Evolutionary conservation across 2,888 invertebrate genomes (phyloP).

Genomic region (Neuroscelio doddi): DNA sequence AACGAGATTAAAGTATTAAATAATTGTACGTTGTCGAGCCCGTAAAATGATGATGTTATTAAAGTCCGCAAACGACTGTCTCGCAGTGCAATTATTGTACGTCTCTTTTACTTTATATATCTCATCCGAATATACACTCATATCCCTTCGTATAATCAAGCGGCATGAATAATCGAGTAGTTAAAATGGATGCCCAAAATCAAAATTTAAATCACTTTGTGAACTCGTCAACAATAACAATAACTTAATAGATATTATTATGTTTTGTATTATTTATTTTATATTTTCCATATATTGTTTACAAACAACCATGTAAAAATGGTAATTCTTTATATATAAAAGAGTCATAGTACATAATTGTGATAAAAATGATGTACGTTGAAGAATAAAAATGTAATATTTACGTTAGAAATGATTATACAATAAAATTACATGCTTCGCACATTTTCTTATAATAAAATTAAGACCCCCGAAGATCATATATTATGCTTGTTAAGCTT

Average conservation of each 20-base stretch:
- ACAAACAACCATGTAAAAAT: too few relatives aligned
- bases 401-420: too few relatives aligned
- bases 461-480: too few relatives aligned
- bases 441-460: too few relatives aligned
- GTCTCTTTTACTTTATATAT: background rate
- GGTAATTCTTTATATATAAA: too few relatives aligned
- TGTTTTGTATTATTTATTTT: too few relatives aligned
- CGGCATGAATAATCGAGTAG: slow-evolving; percentile 8
- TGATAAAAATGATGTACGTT: too few relatives aligned
- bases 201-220: slow-evolving; percentile 7
- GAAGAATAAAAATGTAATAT: too few relatives aligned
- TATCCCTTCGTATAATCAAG: slow-evolving; percentile 5
- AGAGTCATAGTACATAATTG: too few relatives aligned
- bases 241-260: too few relatives aligned
- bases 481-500: too few relatives aligned
- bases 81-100: background rate
- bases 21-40: slow-evolving; percentile 10
- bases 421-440: too few relatives aligned
- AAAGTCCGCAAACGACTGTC: background rate
- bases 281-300: background rate
- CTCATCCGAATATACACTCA: background rate
- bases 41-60: slow-evolving; percentile 12
- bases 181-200: slow-evolving; percentile 7
- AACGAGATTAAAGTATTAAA: slow-evolving; percentile 7
- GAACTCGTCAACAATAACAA: slow-evolving; percentile 3